Percentiles rank a stretch among this genome's conserved stretches.
These are phyloP conservation scores for Mesoclemmys tuberculata DNA, from an alignment of 2,113 vertebrate species.

Conservation along the genomic window DNA sequence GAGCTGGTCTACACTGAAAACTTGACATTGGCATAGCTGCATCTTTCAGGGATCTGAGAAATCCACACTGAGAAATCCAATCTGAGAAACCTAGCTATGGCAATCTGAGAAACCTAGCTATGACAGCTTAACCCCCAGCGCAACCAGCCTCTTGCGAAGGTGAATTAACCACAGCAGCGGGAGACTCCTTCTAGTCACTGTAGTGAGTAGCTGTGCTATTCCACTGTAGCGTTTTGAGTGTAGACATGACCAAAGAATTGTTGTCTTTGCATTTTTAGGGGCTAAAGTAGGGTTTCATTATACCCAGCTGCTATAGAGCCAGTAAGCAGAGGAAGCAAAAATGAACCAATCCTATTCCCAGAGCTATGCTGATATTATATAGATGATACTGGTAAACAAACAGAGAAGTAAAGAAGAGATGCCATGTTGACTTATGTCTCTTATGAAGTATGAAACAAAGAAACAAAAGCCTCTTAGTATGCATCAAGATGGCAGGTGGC, in stretches of 20 bases:
- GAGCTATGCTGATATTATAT: neutral
- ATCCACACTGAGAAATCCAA: too few species aligned
- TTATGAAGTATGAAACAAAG: neutral
- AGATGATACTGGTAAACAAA: neutral
- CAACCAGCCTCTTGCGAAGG: too few species aligned
- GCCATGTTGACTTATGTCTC: neutral
- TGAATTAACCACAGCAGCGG: too few species aligned
- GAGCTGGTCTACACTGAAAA: too few species aligned
- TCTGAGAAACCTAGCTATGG: too few species aligned
- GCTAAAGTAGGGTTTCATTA: neutral
- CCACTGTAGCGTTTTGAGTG: too few species aligned
- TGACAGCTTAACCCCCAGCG: too few species aligned
- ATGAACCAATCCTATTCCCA: neutral
- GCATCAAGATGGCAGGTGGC: neutral
- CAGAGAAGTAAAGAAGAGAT: neutral
- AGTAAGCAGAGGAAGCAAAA: neutral
- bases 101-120: too few species aligned
- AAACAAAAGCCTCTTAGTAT: neutral
- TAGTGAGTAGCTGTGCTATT: too few species aligned
- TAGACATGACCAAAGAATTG: neutral
- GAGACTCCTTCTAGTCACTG: too few species aligned
- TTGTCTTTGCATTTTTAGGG: neutral
- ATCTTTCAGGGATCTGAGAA: too few species aligned
- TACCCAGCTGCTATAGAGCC: neutral
- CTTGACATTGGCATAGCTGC: too few species aligned